Percentiles rank a stretch among this genome's conserved stretches.
Evolutionary conservation across 2,888 invertebrate genomes (phyloP).

Genomic region (Leptodirus hochenwartii): DNA sequence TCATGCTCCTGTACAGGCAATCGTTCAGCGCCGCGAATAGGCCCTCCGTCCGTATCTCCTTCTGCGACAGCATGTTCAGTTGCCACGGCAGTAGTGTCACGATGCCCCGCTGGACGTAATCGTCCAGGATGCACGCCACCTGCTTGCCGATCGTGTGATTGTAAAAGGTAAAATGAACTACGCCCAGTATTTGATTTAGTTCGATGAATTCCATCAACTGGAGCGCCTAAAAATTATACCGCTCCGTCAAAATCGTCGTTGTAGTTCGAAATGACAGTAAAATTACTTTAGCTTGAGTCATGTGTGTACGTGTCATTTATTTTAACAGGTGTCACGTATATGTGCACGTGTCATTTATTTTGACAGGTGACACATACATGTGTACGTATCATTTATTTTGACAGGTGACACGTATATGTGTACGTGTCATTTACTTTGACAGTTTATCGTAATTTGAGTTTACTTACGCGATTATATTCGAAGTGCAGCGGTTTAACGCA

Average conservation of each 20-base stretch:
- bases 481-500: slow-evolving; percentile 87
- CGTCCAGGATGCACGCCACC: slow-evolving; percentile 51
- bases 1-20: slow-evolving; percentile 83
- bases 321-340: too few relatives aligned
- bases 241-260: too few relatives aligned
- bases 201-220: slow-evolving; percentile 82
- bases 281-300: too few relatives aligned
- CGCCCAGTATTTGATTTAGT: slow-evolving; percentile 66
- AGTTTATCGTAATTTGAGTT: too few relatives aligned
- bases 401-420: too few relatives aligned
- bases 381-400: too few relatives aligned
- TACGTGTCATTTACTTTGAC: too few relatives aligned
- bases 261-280: too few relatives aligned
- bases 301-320: too few relatives aligned
- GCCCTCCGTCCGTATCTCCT: slow-evolving; percentile 83
- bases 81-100: slow-evolving; percentile 68
- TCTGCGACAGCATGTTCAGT: slow-evolving; percentile 69
- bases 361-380: too few relatives aligned
- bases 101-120: slow-evolving; percentile 33
- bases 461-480: slow-evolving; percentile 54
- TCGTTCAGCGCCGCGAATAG: slow-evolving; percentile 85
- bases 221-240: slow-evolving; percentile 42
- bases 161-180: slow-evolving; percentile 77
- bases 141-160: slow-evolving; percentile 71
- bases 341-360: too few relatives aligned